Conservation (phyloP, 2,888 invertebrate genomes). For the Hirtodrosophila duncani region DNA sequence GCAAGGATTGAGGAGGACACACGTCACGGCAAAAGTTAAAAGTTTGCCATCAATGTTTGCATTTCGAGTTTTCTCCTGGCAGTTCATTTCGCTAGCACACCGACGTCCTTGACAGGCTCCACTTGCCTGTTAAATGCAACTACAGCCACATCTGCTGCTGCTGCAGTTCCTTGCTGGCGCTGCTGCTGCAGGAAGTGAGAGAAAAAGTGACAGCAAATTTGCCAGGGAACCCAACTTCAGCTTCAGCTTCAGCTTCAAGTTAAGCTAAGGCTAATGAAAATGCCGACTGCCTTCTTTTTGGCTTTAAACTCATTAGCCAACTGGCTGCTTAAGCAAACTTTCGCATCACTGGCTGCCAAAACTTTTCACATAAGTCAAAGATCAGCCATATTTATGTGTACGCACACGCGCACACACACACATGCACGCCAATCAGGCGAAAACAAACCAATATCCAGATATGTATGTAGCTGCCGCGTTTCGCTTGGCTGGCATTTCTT, state of each 20-base stretch:
- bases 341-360: constrained; percentile 34
- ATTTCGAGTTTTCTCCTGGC: constrained; percentile 45
- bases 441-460: no score
- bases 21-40: constrained; percentile 53
- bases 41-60: constrained; percentile 61
- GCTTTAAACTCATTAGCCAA: constrained; percentile 39
- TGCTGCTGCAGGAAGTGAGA: no score
- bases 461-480: no score
- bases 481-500: no score
- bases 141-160: constrained; percentile 24
- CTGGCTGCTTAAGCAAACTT: constrained; percentile 40
- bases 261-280: constrained; percentile 43
- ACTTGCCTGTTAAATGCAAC: no score
- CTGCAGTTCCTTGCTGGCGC: constrained; percentile 21
- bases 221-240: no score
- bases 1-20: constrained; percentile 28
- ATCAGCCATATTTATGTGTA: constrained; percentile 33
- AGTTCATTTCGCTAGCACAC: constrained; percentile 47
- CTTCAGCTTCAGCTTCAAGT: neutral
- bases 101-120: constrained; percentile 60
- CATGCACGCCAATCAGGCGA: no score
- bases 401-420: neutral
- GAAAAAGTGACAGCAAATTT: no score
- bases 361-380: constrained; percentile 50
- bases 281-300: constrained; percentile 15